Base-by-base conservation (phyloP, 2,113 vertebrate genomes). In the Gopherus flavomarginatus region DNA sequence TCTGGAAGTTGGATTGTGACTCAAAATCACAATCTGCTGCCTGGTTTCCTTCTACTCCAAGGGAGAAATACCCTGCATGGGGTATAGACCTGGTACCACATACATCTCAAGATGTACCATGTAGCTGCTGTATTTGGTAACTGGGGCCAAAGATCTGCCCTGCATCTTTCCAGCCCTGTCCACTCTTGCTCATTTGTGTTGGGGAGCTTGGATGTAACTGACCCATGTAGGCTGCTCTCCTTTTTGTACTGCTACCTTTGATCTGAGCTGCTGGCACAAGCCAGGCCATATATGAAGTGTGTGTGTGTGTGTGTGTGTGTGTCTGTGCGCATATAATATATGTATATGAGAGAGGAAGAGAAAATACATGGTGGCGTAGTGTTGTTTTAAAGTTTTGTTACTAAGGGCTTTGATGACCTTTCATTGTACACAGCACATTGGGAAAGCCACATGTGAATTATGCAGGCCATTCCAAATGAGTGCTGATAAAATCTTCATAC, bases 401-500 rank as follows among this genome's bases (percentile, higher is more conserved):
- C 19, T 19, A 81, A 42, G 35, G 94, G 2, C 9, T 87, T 90
- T 80, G 72, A 35, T 35, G 35, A 22, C n/a, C 83, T 78, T 78
- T 94, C 72, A 22, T 56, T 22, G 1, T 56, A 3, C 77, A 6
- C n/a, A 0, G 38, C 54, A 90, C 78, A 54, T 94, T 27, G 77
- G 53, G 90, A 79, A 89, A 57, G 22, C 11, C 27, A 10, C 19
- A 21, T 8, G 31, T 57, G 77, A 83, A 83, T 94, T 12, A 17
- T 8, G 1, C 83, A 69, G 56, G 38, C 44, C 22, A n/a, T 21
- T 94, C 44, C 93, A 85, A 22, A 81, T n/a, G 59, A 83, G 22
- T 24, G 10, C 24, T 47, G 0, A 0, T 57, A 92, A 75, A 75
- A 6, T 4, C 49, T 92, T 80, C 86, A 7, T 49, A 2, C 6